These are phyloP conservation scores for Tridacna gigas DNA, from an alignment of 2,888 invertebrate genomes.

Conservation along the genomic window DNA sequence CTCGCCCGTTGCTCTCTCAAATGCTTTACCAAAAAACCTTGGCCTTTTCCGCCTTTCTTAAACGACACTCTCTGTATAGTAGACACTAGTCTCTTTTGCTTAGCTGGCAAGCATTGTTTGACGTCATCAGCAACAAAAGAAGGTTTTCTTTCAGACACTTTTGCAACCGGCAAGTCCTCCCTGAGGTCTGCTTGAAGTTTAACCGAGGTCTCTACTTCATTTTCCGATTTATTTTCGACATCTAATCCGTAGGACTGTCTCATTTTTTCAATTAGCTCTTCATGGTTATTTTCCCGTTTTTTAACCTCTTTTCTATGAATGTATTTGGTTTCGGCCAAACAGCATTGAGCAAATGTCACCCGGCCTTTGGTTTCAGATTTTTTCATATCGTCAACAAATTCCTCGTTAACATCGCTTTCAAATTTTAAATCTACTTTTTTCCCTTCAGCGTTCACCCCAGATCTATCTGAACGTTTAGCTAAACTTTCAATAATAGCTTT, in stretches of 20 bases:
- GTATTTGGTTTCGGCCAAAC: background rate
- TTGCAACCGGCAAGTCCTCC: background rate
- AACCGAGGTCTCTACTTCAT: background rate
- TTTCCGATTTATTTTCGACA: background rate
- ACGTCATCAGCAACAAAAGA: background rate
- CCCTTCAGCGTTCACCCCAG: background rate
- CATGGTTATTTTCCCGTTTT: background rate
- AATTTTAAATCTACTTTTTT: background rate
- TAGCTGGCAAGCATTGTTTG: background rate
- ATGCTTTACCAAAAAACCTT: background rate
- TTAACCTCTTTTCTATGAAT: background rate
- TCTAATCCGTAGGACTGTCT: conserved; percentile 8
- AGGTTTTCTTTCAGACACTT: background rate
- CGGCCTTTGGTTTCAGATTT: background rate
- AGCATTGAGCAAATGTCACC: conserved; percentile 3
- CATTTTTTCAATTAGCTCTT: background rate
- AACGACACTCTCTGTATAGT: background rate
- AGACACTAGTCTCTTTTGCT: background rate
- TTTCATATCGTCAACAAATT: background rate
- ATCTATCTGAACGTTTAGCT: background rate
- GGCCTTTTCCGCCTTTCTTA: background rate
- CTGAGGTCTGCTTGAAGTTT: background rate
- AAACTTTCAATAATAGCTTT: background rate
- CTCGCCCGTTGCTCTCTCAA: background rate
- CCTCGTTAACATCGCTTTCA: background rate